These are phyloP conservation scores for Phylloscopus trochilus DNA, from an alignment of 2,113 vertebrate genomes.

Conservation along the genomic window DNA sequence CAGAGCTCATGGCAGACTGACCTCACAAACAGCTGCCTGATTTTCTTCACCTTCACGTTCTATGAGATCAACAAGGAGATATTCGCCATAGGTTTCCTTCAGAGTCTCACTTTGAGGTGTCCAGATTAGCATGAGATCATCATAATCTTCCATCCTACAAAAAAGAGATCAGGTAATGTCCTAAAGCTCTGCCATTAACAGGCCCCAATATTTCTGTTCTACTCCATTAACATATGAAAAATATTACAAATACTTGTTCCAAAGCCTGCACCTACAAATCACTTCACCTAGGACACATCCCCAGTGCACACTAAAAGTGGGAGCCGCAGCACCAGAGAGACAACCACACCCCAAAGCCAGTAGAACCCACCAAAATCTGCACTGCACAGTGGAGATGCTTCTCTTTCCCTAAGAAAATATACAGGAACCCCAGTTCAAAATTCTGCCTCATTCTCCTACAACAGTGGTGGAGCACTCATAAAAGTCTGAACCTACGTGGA, in stretches of 20 bases:
- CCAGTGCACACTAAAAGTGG: accelerated
- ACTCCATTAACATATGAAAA: not conserved
- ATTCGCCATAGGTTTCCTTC: slow-evolving; percentile 64
- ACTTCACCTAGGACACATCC: not conserved
- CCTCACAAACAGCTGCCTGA: slow-evolving; percentile 84
- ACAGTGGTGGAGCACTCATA: not conserved
- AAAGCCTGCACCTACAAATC: not conserved
- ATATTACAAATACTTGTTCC: not conserved
- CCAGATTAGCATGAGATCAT: slow-evolving; percentile 80
- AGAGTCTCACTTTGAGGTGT: slow-evolving; percentile 61
- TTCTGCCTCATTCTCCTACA: not conserved
- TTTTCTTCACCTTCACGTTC: slow-evolving; percentile 75
- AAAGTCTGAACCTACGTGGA: accelerated
- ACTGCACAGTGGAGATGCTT: not conserved
- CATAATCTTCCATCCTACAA: slow-evolving; percentile 86
- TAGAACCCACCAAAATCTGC: not conserved
- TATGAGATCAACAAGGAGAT: slow-evolving; percentile 80
- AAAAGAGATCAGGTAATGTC: not conserved
- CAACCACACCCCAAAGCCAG: not conserved
- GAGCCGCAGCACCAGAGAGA: not conserved
- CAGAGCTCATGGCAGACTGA: slow-evolving; percentile 44
- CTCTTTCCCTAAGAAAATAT: not conserved
- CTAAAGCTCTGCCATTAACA: not conserved
- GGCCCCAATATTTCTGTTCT: not conserved
- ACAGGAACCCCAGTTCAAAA: not conserved